Conservation (phyloP, 1,140 invertebrate species). For the Drosophila malerkotliana region DNA sequence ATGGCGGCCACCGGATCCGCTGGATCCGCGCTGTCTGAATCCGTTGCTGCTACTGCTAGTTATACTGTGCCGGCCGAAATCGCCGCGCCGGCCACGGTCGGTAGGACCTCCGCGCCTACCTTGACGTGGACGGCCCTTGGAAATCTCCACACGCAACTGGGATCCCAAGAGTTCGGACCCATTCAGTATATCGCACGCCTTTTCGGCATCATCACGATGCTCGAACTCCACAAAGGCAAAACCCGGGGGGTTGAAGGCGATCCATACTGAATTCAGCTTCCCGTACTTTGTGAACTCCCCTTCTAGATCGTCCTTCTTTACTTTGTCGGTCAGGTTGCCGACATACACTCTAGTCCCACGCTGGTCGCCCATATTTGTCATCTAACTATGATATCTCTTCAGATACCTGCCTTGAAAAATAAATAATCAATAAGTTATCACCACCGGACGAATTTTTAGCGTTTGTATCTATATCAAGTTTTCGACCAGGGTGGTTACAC, state of each 20-base stretch:
- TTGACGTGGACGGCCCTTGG: conserved; percentile 88
- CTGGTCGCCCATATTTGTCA: conserved; percentile 80
- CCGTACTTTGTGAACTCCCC: conserved; percentile 95
- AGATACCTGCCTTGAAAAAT: conserved; percentile 55
- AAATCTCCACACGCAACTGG: conserved; percentile 92
- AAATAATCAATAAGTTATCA: conserved; percentile 76
- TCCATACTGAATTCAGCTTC: conserved; percentile 97
- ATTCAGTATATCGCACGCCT: conserved; percentile 96
- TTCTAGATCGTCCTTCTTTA: conserved; percentile 95
- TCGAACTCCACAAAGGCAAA: conserved; percentile 99
- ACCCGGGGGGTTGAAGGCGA: conserved; percentile 96
- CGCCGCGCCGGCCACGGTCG: conserved; percentile 85
- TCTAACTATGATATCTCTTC: conserved; percentile 27
- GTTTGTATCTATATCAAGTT: conserved; percentile 78
- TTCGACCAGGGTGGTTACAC: conserved; percentile 52
- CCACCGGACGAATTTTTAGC: conserved; percentile 53
- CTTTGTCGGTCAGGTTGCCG: conserved; percentile 91
- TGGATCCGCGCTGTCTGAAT: conserved; percentile 77
- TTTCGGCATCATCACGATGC: conserved; percentile 96
- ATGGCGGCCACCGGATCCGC: conserved; percentile 80
- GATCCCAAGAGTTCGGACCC: conserved; percentile 92
- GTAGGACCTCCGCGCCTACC: conserved; percentile 85
- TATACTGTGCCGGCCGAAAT: conserved; percentile 84
- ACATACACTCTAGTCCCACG: conserved; percentile 92
- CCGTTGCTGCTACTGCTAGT: conserved; percentile 83